Evolutionary conservation across 2,797 vertebrate genomes (phyloP).

Genomic region (Enteromius viviparus): DNA sequence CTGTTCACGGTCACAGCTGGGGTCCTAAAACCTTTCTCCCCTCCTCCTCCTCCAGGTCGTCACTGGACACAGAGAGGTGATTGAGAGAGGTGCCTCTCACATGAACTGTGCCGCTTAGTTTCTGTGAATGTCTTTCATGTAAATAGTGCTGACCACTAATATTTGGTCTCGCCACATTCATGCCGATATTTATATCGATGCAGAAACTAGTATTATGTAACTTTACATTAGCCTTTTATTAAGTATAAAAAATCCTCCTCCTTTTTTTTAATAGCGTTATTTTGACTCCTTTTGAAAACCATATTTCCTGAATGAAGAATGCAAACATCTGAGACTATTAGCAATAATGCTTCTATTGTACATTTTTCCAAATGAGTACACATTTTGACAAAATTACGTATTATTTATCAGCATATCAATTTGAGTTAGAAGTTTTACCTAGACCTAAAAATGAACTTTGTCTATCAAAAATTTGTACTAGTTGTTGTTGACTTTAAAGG

Average conservation of each 20-base stretch:
- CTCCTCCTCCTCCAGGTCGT: background rate
- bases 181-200: background rate
- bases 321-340: background rate
- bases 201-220: background rate
- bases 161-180: background rate
- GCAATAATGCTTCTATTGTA: background rate
- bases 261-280: background rate
- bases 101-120: background rate
- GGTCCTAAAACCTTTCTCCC: constrained; percentile 3
- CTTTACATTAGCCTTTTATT: background rate
- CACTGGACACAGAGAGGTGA: constrained; percentile 13
- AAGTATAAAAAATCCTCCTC: background rate
- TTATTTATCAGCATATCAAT: background rate
- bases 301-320: background rate
- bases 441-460: background rate
- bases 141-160: background rate
- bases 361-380: background rate
- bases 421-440: background rate
- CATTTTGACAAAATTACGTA: background rate
- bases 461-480: too few relatives aligned
- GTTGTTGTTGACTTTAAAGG: background rate
- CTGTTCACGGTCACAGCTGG: constrained; percentile 8
- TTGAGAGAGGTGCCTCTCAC: constrained; percentile 9
- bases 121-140: background rate
- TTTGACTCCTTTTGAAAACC: background rate